phyloP scores from a whole-genome alignment of 2,113 vertebrate species.

The Helogale parvula region DNA sequence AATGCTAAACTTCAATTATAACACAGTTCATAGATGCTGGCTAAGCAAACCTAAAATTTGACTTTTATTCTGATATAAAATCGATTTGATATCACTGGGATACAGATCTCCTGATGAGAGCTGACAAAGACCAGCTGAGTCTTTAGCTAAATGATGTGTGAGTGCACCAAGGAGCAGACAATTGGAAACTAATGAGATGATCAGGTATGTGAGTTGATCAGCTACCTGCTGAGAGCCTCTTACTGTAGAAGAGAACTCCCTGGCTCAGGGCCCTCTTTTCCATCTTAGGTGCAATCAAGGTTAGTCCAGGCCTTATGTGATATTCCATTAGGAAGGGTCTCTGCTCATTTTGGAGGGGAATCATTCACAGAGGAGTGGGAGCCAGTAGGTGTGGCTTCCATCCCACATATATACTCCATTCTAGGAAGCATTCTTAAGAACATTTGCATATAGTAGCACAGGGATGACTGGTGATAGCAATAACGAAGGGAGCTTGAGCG shows the following conservation, averaged over 20 bases:
- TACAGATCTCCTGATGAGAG: slow-evolving; percentile 73
- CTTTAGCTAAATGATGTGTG: slow-evolving; percentile 78
- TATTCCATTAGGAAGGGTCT: slow-evolving; percentile 25
- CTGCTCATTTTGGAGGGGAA: slow-evolving; percentile 20
- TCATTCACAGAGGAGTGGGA: neutral
- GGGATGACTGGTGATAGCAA: neutral
- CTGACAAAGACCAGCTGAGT: slow-evolving; percentile 79
- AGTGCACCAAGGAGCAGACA: slow-evolving; percentile 70
- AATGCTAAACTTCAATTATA: slow-evolving; percentile 77
- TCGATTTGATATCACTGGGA: slow-evolving; percentile 76
- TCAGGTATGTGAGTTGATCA: slow-evolving; percentile 78
- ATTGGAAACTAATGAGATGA: slow-evolving; percentile 80
- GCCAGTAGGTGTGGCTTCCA: neutral
- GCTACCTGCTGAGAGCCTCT: slow-evolving; percentile 64
- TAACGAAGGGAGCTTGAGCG: neutral
- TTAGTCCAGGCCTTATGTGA: slow-evolving; percentile 23
- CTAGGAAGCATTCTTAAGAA: slow-evolving; percentile 11
- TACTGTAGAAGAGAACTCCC: slow-evolving; percentile 46
- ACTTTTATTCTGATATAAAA: slow-evolving; percentile 76
- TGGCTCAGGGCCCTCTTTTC: slow-evolving; percentile 28
- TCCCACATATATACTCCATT: neutral
- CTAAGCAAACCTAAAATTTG: slow-evolving; percentile 71
- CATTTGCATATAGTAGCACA: neutral
- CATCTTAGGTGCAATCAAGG: slow-evolving; percentile 42
- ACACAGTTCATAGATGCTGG: slow-evolving; percentile 67